A percentile compares a stretch with the other conserved stretches of the same genome.
phyloP scores from a whole-genome alignment of 2,797 vertebrate species.

The Amniataba percoides region DNA sequence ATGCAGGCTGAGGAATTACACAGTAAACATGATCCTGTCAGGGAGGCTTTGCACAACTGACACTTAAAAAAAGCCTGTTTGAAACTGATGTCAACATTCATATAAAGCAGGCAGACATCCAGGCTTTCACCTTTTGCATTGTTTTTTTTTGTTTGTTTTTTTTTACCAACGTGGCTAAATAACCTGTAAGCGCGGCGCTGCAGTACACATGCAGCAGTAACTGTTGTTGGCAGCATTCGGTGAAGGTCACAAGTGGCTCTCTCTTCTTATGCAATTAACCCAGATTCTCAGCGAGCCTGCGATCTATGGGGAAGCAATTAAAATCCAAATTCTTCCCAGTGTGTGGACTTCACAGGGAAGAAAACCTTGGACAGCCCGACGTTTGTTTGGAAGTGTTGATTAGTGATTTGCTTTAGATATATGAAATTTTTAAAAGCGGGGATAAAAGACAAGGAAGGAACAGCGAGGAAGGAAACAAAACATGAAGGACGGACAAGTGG shows the following conservation, averaged over 20 bases:
- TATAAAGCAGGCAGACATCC: constrained; percentile 34
- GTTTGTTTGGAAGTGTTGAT: constrained; percentile 52
- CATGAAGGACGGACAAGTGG: not conserved
- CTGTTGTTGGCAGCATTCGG: constrained; percentile 62
- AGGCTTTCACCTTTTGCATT: not conserved
- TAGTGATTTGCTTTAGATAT: constrained; percentile 43
- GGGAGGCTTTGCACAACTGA: constrained; percentile 16
- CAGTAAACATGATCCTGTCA: constrained; percentile 37
- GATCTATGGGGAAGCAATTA: constrained; percentile 85
- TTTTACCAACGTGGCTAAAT: constrained; percentile 32
- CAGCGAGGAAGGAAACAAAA: not conserved
- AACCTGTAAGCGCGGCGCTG: constrained; percentile 48
- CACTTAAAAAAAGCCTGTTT: constrained; percentile 49
- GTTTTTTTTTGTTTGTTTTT: not conserved
- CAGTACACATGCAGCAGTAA: constrained; percentile 36
- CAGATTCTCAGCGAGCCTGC: constrained; percentile 71
- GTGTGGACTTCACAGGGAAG: constrained; percentile 60
- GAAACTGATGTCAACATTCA: constrained; percentile 27
- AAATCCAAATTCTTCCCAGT: constrained; percentile 70
- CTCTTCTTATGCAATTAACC: constrained; percentile 81
- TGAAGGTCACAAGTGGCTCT: constrained; percentile 73
- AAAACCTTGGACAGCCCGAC: constrained; percentile 51
- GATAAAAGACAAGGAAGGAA: not conserved
- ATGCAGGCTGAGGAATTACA: constrained; percentile 31
- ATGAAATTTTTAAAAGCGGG: not conserved